A percentile compares a stretch with the other conserved stretches of the same genome.
phyloP scores from a whole-genome alignment of 2,797 vertebrate species.

The Petrocephalus schoutedeni region DNA sequence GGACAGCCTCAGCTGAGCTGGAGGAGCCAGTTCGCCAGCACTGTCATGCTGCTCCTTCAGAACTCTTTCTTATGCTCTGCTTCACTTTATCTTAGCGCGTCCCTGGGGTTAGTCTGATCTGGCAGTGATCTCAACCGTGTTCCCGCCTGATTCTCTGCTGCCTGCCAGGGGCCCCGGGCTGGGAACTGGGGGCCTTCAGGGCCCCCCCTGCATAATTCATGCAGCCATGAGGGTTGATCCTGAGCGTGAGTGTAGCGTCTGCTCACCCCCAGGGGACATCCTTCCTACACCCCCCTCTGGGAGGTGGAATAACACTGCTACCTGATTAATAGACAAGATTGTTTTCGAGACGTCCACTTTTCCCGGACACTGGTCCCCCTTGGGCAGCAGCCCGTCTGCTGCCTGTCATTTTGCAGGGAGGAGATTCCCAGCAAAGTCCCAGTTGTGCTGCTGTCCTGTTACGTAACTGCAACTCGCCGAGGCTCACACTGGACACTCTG shows the following conservation, averaged over 20 bases:
- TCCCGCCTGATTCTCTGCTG: no score
- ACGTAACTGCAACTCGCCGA: neutral
- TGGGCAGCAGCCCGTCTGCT: neutral
- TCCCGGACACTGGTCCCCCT: neutral
- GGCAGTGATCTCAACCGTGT: neutral
- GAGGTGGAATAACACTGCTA: neutral
- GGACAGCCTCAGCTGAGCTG: neutral
- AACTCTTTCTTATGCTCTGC: neutral
- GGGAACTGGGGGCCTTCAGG: neutral
- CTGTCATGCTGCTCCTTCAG: neutral
- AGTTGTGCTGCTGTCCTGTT: neutral
- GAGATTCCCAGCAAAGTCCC: neutral
- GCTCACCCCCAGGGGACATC: neutral
- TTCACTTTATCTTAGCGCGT: neutral
- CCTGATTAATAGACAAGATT: neutral
- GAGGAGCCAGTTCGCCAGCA: neutral
- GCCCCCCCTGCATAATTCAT: neutral
- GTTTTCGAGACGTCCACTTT: neutral
- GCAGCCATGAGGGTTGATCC: neutral
- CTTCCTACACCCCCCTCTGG: neutral
- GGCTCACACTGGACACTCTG: neutral
- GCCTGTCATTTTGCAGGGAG: neutral
- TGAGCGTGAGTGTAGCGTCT: neutral
- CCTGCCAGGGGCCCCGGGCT: neutral
- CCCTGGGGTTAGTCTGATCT: neutral